Percentiles rank a stretch among this genome's conserved stretches.
Evolutionary conservation across 2,888 invertebrate species (phyloP).

Genomic region (Ormyrus labotus): DNA sequence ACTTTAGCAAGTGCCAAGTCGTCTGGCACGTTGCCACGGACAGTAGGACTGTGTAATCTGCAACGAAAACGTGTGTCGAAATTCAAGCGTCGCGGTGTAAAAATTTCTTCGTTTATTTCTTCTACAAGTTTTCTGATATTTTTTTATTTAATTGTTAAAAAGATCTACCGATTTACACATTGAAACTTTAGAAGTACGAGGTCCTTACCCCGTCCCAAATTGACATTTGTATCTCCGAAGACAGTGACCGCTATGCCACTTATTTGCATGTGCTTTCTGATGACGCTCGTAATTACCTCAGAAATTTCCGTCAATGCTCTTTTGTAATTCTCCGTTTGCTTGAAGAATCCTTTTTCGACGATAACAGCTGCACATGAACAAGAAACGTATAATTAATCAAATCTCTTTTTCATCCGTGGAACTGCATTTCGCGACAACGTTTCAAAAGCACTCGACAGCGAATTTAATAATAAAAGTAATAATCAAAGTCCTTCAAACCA

Average conservation of each 20-base stretch:
- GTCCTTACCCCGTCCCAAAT: constrained; percentile 82
- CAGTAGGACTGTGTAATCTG: constrained; percentile 85
- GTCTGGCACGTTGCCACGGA: constrained; percentile 85
- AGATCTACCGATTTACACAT: too few species aligned
- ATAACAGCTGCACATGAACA: constrained; percentile 79
- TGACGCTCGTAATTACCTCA: constrained; percentile 80
- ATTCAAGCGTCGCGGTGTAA: too few species aligned
- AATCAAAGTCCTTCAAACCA: too few species aligned
- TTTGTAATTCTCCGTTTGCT: constrained; percentile 78
- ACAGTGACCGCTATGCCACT: constrained; percentile 84
- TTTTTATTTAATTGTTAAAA: too few species aligned
- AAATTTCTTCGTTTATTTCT: too few species aligned
- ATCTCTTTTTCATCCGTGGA: too few species aligned
- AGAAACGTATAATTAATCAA: neutral
- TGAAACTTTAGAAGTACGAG: too few species aligned
- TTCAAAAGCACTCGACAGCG: too few species aligned
- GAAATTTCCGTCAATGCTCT: constrained; percentile 78
- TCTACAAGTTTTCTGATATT: too few species aligned
- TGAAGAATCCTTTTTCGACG: constrained; percentile 83
- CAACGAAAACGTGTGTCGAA: neutral
- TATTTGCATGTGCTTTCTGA: constrained; percentile 81
- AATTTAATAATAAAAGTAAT: too few species aligned
- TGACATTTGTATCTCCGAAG: constrained; percentile 83
- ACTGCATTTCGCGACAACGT: too few species aligned
- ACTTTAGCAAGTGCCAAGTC: constrained; percentile 84